Evolutionary conservation across 2,888 invertebrate genomes (phyloP).

Genomic region (Yponomeuta plumbellus): DNA sequence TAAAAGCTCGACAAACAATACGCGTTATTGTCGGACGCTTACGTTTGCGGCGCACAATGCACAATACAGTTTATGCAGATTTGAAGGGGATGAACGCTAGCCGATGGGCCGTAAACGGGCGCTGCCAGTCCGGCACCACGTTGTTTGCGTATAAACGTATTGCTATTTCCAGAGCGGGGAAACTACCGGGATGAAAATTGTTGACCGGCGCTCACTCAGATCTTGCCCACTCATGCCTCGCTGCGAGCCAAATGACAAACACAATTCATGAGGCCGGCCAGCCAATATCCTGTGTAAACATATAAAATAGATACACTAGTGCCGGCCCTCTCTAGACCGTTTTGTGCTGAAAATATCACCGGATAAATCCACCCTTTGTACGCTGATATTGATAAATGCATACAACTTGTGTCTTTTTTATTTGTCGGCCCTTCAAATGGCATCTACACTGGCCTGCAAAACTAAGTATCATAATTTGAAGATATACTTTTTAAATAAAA

Average conservation of each 20-base stretch:
- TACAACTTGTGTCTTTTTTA: background rate
- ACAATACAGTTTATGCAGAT: constrained; percentile 1
- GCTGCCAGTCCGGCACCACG: background rate
- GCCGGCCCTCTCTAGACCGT: background rate
- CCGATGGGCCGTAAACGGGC: background rate
- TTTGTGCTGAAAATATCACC: background rate
- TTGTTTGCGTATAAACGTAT: background rate
- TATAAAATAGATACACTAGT: background rate
- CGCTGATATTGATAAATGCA: background rate
- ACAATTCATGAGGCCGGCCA: background rate
- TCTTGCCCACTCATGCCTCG: background rate
- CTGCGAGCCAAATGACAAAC: background rate
- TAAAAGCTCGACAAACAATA: background rate
- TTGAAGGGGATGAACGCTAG: background rate
- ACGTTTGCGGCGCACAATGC: background rate
- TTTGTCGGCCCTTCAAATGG: background rate
- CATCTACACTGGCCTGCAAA: too few relatives aligned
- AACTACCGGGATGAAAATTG: background rate
- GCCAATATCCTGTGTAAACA: background rate
- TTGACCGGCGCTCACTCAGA: background rate
- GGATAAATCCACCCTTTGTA: background rate
- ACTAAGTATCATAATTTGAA: too few relatives aligned
- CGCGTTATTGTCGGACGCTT: background rate
- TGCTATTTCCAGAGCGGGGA: background rate
- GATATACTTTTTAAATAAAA: too few relatives aligned